Evolutionary conservation across 2,888 invertebrate species (phyloP), one percentile per base, ranked within the genome.

Genomic region (Gonocerus acuteangulatus): DNA sequence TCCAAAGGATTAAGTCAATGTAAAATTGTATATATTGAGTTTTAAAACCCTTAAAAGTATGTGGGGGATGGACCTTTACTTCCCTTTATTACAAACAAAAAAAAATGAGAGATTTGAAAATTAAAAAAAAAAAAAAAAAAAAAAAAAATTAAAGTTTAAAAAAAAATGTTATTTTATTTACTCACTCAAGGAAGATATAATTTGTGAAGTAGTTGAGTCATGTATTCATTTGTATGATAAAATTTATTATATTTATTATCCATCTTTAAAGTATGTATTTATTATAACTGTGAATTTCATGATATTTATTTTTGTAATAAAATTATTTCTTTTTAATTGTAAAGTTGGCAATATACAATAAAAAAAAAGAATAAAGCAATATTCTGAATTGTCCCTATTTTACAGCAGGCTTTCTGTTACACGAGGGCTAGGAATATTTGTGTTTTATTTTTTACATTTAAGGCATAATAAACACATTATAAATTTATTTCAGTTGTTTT

Each of bases 201-300:
- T 54, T 54, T 44, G 36, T 57, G 19, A 47, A 57, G 42, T 54
- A 54, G 54, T 54, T 54, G 39, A 54, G 42, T 36, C 18, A 22
- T 57, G 44, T 45, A 57, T 47, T 47, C 57, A 45, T 57, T 57
- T 57, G 57, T 57, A 57, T 47, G 34, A 57, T 47, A 57, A 57
- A 57, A 44, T 47, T 45, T 21, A 47, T 27, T 27, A 57, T 57
- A 39, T 39, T 39, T 47, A 47, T 57, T 47, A 45, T 57, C 34
- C 27, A 42, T 44, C 34, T 16, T 19, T 45, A 23, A 36, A 45
- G 42, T 54, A 23, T 45, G 44, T 57, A 57, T 57, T 57, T 57
- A 57, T 57, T 57, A 23, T 57, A 57, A 32, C 47, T 57, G 57
- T 57, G 45, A 57, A 57, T 57, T 57, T 27, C 57, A 57, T 57